Percentiles rank a stretch among this genome's conserved stretches.
Conservation (phyloP, 1,140 invertebrate species). For the Macrocentrus cingulum region DNA sequence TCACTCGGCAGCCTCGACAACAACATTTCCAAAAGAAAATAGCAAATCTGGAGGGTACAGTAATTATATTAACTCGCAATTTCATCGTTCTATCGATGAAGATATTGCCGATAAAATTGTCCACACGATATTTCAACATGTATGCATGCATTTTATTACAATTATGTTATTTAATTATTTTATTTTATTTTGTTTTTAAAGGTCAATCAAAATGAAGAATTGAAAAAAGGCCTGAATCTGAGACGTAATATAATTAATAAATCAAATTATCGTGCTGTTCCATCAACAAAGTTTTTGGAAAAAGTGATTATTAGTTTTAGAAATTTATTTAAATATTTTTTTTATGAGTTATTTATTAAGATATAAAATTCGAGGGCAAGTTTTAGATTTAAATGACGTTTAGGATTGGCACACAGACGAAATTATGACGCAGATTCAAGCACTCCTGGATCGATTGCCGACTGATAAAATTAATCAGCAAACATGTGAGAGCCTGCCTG, state of each 20-base stretch:
- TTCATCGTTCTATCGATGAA: constrained; percentile 37
- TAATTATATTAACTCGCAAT: constrained; percentile 35
- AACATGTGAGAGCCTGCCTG: constrained; percentile 35
- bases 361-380: too few relatives aligned
- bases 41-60: constrained; percentile 11
- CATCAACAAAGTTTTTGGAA: too few relatives aligned
- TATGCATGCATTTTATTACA: constrained; percentile 1
- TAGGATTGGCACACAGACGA: constrained; percentile 37
- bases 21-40: not conserved
- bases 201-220: not conserved
- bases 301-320: too few relatives aligned
- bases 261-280: not conserved
- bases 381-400: not conserved
- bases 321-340: too few relatives aligned
- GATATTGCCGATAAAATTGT: constrained; percentile 41
- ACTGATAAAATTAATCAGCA: constrained; percentile 36
- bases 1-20: not conserved
- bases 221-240: not conserved
- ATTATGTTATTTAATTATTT: too few relatives aligned
- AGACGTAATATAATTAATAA: not conserved
- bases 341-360: too few relatives aligned
- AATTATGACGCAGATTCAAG: constrained; percentile 34
- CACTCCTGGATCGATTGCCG: constrained; percentile 36
- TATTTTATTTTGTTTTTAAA: not conserved
- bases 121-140: constrained; percentile 42